These are phyloP conservation scores for Aphyosemion australe DNA, from an alignment of 2,113 vertebrate genomes.

Conservation along the genomic window DNA sequence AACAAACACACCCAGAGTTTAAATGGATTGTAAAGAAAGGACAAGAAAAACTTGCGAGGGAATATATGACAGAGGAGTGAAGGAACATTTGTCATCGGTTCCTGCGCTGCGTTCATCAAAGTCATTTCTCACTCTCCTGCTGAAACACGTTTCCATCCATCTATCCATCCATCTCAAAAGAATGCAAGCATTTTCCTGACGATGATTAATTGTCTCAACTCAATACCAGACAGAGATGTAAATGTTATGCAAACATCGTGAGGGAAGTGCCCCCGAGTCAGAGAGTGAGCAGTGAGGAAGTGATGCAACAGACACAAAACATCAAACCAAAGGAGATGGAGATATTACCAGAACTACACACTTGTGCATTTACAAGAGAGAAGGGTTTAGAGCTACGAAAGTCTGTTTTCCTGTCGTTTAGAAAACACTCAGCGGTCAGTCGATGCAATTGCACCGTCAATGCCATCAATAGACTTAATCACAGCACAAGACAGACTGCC, in stretches of 20 bases:
- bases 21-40: conserved; percentile 58
- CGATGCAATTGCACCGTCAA: conserved; percentile 22
- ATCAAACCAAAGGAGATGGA: background rate
- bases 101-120: conserved; percentile 28
- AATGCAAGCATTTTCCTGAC: conserved; percentile 19
- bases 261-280: conserved; percentile 3
- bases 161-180: conserved; percentile 43
- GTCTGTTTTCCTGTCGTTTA: conserved; percentile 42
- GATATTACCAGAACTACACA: background rate
- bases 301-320: conserved; percentile 12
- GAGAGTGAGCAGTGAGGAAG: background rate
- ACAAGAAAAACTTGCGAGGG: conserved; percentile 50
- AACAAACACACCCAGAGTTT: conserved; percentile 78
- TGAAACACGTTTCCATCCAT: conserved; percentile 32
- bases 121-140: conserved; percentile 22
- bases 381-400: conserved; percentile 5
- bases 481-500: conserved; percentile 58
- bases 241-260: conserved; percentile 8
- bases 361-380: background rate
- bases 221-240: conserved; percentile 24
- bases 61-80: conserved; percentile 71
- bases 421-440: conserved; percentile 37
- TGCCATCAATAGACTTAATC: conserved; percentile 56
- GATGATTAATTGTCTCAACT: conserved; percentile 41
- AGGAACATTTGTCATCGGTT: conserved; percentile 27